phyloP scores from a whole-genome alignment of 2,888 invertebrate species.

The Drosophila diplacantha region DNA sequence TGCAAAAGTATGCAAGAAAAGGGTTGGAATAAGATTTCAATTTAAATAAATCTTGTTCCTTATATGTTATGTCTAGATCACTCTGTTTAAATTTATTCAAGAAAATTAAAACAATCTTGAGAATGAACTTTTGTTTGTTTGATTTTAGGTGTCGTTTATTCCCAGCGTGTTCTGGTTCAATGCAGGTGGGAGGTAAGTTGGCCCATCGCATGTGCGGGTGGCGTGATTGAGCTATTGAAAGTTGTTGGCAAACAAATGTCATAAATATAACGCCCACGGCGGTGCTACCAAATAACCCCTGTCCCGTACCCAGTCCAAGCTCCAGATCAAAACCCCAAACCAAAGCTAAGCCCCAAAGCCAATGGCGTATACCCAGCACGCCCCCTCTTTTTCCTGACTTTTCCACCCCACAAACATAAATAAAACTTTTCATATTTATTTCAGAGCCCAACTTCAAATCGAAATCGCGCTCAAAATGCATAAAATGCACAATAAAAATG shows the following conservation, averaged over 20 bases:
- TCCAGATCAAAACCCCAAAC: neutral
- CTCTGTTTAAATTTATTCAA: too few relatives aligned
- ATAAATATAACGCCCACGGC: slow-evolving; percentile 64
- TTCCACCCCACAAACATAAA: slow-evolving; percentile 58
- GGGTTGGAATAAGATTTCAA: neutral
- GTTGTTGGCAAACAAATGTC: slow-evolving; percentile 74
- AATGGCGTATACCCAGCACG: slow-evolving; percentile 2
- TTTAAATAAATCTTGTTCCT: neutral
- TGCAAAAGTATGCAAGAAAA: slow-evolving; percentile 31
- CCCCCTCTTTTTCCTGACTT: slow-evolving; percentile 1
- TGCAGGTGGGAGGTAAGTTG: slow-evolving; percentile 2
- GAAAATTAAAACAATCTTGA: neutral
- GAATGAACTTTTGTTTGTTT: slow-evolving; percentile 2
- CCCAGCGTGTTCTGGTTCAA: neutral
- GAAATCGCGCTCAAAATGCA: slow-evolving; percentile 59
- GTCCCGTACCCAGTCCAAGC: neutral
- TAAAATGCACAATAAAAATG: slow-evolving; percentile 73
- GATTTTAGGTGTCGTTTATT: neutral
- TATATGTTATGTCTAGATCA: too few relatives aligned
- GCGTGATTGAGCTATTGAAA: slow-evolving; percentile 71
- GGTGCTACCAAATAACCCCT: slow-evolving; percentile 15
- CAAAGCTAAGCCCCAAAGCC: slow-evolving; percentile 4
- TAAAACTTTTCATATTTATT: slow-evolving; percentile 73
- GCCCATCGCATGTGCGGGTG: slow-evolving; percentile 39
- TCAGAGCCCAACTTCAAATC: slow-evolving; percentile 67